A percentile compares a stretch with the other conserved stretches of the same genome.
phyloP scores from a whole-genome alignment of 1,140 invertebrate genomes.

The Colletes latitarsis region DNA sequence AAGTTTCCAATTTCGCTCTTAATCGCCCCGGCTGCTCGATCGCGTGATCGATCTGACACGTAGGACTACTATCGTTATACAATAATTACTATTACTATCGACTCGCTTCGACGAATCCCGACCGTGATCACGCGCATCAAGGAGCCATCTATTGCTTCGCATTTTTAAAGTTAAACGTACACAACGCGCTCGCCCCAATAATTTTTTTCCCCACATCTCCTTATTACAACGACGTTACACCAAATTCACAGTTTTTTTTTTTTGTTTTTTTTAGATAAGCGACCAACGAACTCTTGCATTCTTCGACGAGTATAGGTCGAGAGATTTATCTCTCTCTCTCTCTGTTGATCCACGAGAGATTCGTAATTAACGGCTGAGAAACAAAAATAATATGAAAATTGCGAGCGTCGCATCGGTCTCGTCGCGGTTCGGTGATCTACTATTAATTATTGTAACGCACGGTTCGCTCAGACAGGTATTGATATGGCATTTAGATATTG shows the following conservation, averaged over 20 bases:
- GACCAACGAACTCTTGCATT: constrained; percentile 12
- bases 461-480: constrained; percentile 64
- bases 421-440: constrained; percentile 31
- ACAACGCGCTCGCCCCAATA: constrained; percentile 17
- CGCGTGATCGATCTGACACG: constrained; percentile 48
- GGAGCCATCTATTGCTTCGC: constrained; percentile 58
- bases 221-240: constrained; percentile 26
- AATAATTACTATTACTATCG: constrained; percentile 63
- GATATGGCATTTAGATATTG: constrained; percentile 62
- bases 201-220: constrained; percentile 6
- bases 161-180: constrained; percentile 28
- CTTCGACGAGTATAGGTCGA: neutral
- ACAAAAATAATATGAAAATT: constrained; percentile 26
- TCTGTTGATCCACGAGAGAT: neutral
- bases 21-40: constrained; percentile 51
- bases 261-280: constrained; percentile 11
- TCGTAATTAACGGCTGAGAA: neutral
- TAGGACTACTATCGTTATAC: constrained; percentile 60
- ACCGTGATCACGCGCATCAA: constrained; percentile 52
- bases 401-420: constrained; percentile 28
- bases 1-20: constrained; percentile 45
- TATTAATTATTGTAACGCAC: constrained; percentile 42
- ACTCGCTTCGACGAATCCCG: constrained; percentile 20
- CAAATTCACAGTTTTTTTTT: constrained; percentile 18
- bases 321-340: neutral